These are phyloP conservation scores for Antigone vipio DNA, from an alignment of 2,113 vertebrate species.

Conservation along the genomic window DNA sequence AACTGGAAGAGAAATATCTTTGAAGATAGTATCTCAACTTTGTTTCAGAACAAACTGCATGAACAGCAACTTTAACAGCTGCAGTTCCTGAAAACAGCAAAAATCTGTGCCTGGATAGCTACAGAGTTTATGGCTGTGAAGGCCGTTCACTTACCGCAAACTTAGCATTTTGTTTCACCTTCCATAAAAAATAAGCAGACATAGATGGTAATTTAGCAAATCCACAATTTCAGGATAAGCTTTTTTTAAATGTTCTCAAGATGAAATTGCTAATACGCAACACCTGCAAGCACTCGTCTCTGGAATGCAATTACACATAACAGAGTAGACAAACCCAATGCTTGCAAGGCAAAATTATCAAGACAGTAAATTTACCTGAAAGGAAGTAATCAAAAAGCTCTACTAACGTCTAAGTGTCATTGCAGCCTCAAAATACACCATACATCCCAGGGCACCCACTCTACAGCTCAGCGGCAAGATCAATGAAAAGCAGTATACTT, in stretches of 20 bases:
- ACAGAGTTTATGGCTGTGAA: background rate
- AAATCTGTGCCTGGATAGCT: background rate
- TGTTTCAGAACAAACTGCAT: background rate
- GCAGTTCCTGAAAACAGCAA: background rate
- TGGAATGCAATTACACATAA: background rate
- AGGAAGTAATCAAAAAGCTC: background rate
- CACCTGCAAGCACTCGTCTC: slow-evolving; percentile 1
- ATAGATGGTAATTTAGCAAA: background rate
- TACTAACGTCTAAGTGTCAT: background rate
- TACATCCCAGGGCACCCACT: background rate
- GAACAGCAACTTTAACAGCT: background rate
- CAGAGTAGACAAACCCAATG: background rate
- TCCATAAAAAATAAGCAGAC: background rate
- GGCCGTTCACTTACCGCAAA: background rate
- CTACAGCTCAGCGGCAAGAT: background rate
- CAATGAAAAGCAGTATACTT: background rate
- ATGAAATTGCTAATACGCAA: background rate
- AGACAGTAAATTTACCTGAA: background rate
- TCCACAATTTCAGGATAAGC: background rate
- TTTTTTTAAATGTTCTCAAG: background rate
- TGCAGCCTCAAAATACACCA: background rate
- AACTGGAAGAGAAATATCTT: background rate
- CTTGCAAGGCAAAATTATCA: background rate
- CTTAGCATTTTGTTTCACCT: background rate
- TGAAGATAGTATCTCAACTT: background rate